Percentiles rank a stretch among this genome's conserved stretches.
Evolutionary conservation across 2,888 invertebrate species (phyloP).

Genomic region (Ornithoptera alexandrae): DNA sequence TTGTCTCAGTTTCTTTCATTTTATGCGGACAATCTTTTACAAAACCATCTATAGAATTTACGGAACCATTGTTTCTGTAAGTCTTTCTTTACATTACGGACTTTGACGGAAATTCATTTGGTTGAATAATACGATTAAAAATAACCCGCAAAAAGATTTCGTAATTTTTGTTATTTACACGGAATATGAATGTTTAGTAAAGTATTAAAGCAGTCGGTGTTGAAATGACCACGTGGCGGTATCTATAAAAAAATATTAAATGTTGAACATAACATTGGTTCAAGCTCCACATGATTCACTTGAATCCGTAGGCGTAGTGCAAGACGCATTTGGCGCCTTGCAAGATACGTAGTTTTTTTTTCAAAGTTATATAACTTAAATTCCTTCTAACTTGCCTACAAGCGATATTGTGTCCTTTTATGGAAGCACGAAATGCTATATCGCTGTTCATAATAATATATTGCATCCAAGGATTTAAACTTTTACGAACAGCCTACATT

Average conservation of each 20-base stretch:
- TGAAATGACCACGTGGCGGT: slow-evolving; percentile 18
- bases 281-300: slow-evolving; percentile 52
- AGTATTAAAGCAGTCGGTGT: neutral
- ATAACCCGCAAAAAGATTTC: slow-evolving; percentile 32
- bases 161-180: slow-evolving; percentile 10
- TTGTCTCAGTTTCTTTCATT: slow-evolving; percentile 16
- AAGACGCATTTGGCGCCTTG: slow-evolving; percentile 75
- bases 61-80: slow-evolving; percentile 25
- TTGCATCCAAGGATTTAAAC: slow-evolving; percentile 14
- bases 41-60: slow-evolving; percentile 25
- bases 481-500: slow-evolving; percentile 31
- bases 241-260: slow-evolving; percentile 32
- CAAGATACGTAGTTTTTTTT: slow-evolving; percentile 64
- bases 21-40: slow-evolving; percentile 16
- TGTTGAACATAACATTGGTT: slow-evolving; percentile 39
- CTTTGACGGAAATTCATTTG: slow-evolving; percentile 15
- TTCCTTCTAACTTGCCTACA: slow-evolving; percentile 48
- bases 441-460: neutral
- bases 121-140: slow-evolving; percentile 31
- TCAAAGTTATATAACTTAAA: slow-evolving; percentile 71
- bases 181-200: neutral
- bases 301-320: slow-evolving; percentile 59
- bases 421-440: slow-evolving; percentile 32
- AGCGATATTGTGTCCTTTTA: slow-evolving; percentile 41
- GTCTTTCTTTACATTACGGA: slow-evolving; percentile 16